Evolutionary conservation across 1,140 invertebrate species (phyloP).

Genomic region (Luehdorfia chinensis): DNA sequence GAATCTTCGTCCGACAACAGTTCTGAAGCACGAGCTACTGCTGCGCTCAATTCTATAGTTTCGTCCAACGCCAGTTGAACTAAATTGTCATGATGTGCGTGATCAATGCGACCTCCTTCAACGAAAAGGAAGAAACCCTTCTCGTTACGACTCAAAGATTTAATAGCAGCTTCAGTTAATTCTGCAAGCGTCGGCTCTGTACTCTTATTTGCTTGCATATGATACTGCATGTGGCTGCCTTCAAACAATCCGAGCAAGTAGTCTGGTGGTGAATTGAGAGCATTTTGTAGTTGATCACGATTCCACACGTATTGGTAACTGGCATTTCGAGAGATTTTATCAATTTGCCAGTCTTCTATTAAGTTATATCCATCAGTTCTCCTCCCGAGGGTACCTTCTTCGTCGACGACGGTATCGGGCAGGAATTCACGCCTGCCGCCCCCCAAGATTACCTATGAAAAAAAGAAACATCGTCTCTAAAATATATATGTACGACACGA

Average conservation of each 20-base stretch:
- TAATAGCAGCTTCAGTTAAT: slow-evolving; percentile 89
- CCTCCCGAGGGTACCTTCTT: slow-evolving; percentile 80
- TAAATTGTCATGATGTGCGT: slow-evolving; percentile 86
- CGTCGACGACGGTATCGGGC: slow-evolving; percentile 77
- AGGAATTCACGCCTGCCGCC: slow-evolving; percentile 85
- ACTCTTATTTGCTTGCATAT: slow-evolving; percentile 59
- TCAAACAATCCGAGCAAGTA: slow-evolving; percentile 84
- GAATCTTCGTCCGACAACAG: slow-evolving; percentile 79
- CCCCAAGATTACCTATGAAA: slow-evolving; percentile 80
- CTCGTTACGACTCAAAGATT: slow-evolving; percentile 85
- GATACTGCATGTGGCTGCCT: slow-evolving; percentile 59
- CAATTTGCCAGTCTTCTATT: slow-evolving; percentile 62
- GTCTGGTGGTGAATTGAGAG: slow-evolving; percentile 81
- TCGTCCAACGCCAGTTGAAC: slow-evolving; percentile 82
- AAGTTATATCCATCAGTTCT: slow-evolving; percentile 78
- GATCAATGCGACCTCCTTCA: slow-evolving; percentile 90
- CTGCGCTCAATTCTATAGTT: slow-evolving; percentile 79
- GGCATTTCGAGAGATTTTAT: slow-evolving; percentile 75
- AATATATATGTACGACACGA: too few species aligned
- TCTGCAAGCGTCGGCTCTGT: slow-evolving; percentile 86
- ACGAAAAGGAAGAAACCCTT: slow-evolving; percentile 93
- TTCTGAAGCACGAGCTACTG: slow-evolving; percentile 74
- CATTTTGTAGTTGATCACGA: slow-evolving; percentile 79
- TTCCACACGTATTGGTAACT: slow-evolving; percentile 82
- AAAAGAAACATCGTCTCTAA: too few species aligned